Conservation (phyloP, 1,140 invertebrate species). For the Cecropterus lyciades region DNA sequence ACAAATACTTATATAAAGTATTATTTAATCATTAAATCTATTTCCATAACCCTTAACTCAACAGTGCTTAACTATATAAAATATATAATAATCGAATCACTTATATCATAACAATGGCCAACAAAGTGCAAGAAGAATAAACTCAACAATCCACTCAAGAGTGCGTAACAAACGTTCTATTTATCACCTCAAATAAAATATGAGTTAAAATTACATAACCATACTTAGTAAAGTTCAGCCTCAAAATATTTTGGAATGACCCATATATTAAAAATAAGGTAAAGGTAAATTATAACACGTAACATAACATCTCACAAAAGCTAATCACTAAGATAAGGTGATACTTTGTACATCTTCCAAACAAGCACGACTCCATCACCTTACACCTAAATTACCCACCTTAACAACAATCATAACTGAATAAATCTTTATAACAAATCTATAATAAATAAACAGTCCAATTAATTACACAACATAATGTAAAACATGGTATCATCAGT, state of each 20-base stretch:
- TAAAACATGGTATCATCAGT: conserved; percentile 30
- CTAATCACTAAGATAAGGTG: conserved; percentile 23
- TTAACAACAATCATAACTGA: conserved; percentile 36
- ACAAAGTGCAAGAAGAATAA: conserved; percentile 69
- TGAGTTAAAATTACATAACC: conserved; percentile 33
- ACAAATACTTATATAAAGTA: conserved; percentile 49
- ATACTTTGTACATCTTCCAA: conserved; percentile 46
- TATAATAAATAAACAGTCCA: conserved; percentile 66
- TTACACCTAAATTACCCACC: conserved; percentile 50
- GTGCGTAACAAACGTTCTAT: conserved; percentile 71
- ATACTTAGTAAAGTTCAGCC: conserved; percentile 39
- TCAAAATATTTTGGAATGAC: conserved; percentile 39
- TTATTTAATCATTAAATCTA: conserved; percentile 55
- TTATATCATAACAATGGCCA: conserved; percentile 68
- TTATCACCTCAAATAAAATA: conserved; percentile 35
- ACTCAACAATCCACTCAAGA: conserved; percentile 71
- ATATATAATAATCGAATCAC: conserved; percentile 50
- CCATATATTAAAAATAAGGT: conserved; percentile 24
- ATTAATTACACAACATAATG: conserved; percentile 49
- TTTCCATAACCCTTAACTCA: conserved; percentile 75
- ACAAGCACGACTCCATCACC: conserved; percentile 18
- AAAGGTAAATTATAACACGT: conserved; percentile 5
- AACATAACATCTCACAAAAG: conserved; percentile 21
- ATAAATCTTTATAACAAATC: conserved; percentile 41
- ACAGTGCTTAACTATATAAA: conserved; percentile 68